Evolutionary conservation across 2,797 vertebrate species (phyloP).

Genomic region (Arrhamphus sclerolepis): DNA sequence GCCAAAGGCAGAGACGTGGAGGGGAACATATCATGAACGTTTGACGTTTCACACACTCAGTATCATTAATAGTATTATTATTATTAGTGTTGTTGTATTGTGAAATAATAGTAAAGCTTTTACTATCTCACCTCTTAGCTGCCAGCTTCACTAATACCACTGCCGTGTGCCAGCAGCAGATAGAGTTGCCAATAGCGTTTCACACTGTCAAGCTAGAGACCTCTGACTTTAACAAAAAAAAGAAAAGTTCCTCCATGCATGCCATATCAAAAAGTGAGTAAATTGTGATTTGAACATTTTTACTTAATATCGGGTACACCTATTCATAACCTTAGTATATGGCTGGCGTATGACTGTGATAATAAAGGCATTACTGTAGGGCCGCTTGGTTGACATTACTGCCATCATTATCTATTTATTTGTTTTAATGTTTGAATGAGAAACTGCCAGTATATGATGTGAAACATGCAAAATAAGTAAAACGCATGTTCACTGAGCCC

Average conservation of each 20-base stretch:
- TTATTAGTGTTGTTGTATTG: too few relatives aligned
- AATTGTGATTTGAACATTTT: background rate
- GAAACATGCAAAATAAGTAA: too few relatives aligned
- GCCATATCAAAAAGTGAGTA: slow-evolving; percentile 10
- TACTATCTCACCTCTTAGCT: slow-evolving; percentile 30
- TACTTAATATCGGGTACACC: too few relatives aligned
- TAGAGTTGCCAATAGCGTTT: slow-evolving; percentile 49
- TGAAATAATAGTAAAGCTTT: slow-evolving; percentile 4
- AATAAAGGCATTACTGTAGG: too few relatives aligned
- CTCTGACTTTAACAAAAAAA: slow-evolving; percentile 28
- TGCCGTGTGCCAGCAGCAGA: slow-evolving; percentile 38
- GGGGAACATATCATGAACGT: slow-evolving; percentile 25
- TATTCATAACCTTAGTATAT: too few relatives aligned
- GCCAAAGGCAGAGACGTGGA: slow-evolving; percentile 17
- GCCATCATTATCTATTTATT: too few relatives aligned
- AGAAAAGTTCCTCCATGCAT: slow-evolving; percentile 20
- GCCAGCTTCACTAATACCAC: slow-evolving; percentile 38
- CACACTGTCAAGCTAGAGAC: slow-evolving; percentile 40
- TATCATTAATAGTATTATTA: slow-evolving; percentile 38
- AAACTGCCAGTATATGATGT: too few relatives aligned
- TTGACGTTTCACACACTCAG: slow-evolving; percentile 31
- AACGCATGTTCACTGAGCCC: too few relatives aligned
- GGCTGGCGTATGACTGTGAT: too few relatives aligned
- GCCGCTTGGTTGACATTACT: too few relatives aligned
- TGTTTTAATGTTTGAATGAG: too few relatives aligned